Evolutionary conservation across 2,888 invertebrate genomes (phyloP).

Genomic region (Cerceris rybyensis): DNA sequence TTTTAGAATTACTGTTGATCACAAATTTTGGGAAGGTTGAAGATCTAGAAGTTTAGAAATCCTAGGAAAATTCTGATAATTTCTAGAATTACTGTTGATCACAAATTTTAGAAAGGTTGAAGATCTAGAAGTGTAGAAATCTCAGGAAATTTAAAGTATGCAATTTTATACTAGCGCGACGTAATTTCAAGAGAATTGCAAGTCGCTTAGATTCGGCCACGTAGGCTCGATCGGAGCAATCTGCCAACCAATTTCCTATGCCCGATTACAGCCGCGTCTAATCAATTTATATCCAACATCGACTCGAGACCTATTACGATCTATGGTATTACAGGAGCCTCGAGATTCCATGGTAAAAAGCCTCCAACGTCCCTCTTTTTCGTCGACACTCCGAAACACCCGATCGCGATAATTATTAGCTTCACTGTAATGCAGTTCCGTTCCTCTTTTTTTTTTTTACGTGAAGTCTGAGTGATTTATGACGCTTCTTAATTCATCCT

Average conservation of each 20-base stretch:
- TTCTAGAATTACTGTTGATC: too few species aligned
- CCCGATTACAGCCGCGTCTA: slow-evolving; percentile 4
- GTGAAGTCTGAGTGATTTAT: background rate
- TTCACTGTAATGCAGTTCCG: background rate
- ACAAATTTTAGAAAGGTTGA: too few species aligned
- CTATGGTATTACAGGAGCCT: background rate
- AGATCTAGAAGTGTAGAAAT: too few species aligned
- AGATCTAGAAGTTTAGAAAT: too few species aligned
- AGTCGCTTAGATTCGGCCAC: slow-evolving; percentile 8
- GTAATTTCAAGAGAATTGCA: slow-evolving; percentile 2
- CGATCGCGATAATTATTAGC: slow-evolving; percentile 1
- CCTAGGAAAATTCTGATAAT: too few species aligned
- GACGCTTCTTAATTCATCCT: background rate
- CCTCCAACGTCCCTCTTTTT: background rate
- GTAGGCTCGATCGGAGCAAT: background rate
- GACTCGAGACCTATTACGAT: background rate
- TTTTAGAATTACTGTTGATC: too few species aligned
- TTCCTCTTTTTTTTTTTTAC: background rate
- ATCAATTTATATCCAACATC: slow-evolving; percentile 6
- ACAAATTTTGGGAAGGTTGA: too few species aligned
- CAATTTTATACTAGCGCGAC: background rate
- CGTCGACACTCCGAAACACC: background rate
- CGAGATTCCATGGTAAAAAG: background rate
- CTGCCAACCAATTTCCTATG: slow-evolving; percentile 19
- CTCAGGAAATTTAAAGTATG: background rate